phyloP scores from a whole-genome alignment of 2,888 invertebrate species.

The Dorcus hopei region DNA sequence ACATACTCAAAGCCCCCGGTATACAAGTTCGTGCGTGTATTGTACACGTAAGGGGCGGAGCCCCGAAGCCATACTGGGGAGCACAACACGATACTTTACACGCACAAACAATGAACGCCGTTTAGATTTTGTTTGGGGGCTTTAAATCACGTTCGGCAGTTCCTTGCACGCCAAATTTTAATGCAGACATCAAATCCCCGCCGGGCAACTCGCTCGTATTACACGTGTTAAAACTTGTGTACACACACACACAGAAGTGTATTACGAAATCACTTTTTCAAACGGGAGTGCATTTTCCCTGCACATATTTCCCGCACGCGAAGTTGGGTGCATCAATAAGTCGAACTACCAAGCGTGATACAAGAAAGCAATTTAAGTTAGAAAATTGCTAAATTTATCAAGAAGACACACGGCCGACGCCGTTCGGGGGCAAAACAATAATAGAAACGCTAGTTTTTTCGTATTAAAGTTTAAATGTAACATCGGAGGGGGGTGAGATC shows the following conservation, averaged over 20 bases:
- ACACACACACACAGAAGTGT: background rate
- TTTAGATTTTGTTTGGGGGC: too few relatives aligned
- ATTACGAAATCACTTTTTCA: background rate
- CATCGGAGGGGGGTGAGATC: background rate
- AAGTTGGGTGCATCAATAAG: slow-evolving; percentile 14
- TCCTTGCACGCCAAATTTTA: too few relatives aligned
- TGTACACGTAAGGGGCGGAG: slow-evolving; percentile 4
- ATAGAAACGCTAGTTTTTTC: background rate
- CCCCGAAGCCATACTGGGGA: background rate
- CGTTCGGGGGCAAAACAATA: background rate
- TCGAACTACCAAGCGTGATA: slow-evolving; percentile 17
- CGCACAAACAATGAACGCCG: background rate
- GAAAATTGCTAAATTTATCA: slow-evolving; percentile 22
- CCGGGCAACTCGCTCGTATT: too few relatives aligned
- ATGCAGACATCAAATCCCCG: too few relatives aligned
- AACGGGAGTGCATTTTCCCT: background rate
- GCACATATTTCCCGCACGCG: background rate
- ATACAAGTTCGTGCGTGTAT: background rate
- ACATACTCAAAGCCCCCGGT: slow-evolving; percentile 4
- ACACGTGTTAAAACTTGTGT: background rate
- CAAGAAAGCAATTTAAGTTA: slow-evolving; percentile 17
- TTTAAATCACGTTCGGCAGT: too few relatives aligned
- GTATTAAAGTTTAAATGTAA: background rate
- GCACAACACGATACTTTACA: background rate
- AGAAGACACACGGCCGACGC: slow-evolving; percentile 10